Conservation (phyloP, 1,140 invertebrate species). For the Caenorhabditis tropicalis region DNA sequence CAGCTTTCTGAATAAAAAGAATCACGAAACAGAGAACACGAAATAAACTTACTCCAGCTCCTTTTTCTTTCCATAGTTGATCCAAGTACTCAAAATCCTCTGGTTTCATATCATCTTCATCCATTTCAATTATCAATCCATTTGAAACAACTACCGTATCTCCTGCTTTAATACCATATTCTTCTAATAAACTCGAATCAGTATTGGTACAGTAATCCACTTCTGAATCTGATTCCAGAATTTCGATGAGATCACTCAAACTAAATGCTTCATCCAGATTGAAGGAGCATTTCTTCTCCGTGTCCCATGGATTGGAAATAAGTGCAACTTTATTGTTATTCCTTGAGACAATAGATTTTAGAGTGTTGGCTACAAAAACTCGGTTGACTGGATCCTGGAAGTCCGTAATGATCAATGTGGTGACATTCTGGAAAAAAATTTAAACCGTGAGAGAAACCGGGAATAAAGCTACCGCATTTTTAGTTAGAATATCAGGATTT, state of each 20-base stretch:
- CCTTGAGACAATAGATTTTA: not conserved
- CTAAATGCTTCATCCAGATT: not conserved
- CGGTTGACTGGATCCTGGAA: not conserved
- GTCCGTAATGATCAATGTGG: not conserved
- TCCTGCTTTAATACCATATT: not conserved
- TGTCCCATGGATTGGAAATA: not conserved
- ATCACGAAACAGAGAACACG: no score
- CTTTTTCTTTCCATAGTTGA: not conserved
- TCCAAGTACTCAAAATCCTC: constrained; percentile 24
- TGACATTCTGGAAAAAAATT: not conserved
- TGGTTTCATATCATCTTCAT: not conserved
- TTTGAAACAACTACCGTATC: not conserved
- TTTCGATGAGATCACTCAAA: no score
- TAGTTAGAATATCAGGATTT: not conserved
- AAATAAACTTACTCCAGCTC: not conserved
- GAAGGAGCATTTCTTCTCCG: not conserved
- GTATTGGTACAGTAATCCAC: not conserved
- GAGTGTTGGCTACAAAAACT: not conserved
- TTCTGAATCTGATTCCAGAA: no score
- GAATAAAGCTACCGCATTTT: not conserved
- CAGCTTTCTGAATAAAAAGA: not conserved
- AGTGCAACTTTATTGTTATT: not conserved
- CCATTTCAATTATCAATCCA: not conserved
- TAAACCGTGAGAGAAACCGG: not conserved
- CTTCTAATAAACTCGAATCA: not conserved